Conservation (phyloP, 2,113 vertebrate genomes). For the Phalacrocorax aristotelis region DNA sequence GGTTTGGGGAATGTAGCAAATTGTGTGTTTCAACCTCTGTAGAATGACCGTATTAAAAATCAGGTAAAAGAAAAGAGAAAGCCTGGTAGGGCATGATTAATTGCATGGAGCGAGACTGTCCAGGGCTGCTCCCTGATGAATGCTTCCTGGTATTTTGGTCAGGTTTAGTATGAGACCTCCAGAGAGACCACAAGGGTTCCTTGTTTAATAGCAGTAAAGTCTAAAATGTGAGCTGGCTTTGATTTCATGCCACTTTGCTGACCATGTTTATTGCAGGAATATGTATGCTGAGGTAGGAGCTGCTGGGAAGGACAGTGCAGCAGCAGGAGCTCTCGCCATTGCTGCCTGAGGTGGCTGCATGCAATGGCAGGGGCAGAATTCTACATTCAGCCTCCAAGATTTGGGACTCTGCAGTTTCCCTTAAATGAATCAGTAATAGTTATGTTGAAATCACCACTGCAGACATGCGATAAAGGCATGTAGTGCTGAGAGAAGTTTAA, state of each 20-base stretch:
- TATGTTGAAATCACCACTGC: neutral
- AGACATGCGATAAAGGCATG: neutral
- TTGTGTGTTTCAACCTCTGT: neutral
- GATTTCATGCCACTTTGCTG: neutral
- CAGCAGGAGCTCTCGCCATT: neutral
- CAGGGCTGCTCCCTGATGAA: neutral
- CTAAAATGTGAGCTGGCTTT: neutral
- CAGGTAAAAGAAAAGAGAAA: neutral
- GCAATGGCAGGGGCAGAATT: neutral
- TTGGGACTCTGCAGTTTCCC: neutral
- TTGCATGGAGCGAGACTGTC: neutral
- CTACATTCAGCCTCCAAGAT: neutral
- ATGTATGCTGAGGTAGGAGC: rapidly evolving
- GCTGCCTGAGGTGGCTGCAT: neutral
- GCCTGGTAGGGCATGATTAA: rapidly evolving
- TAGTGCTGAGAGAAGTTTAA: neutral
- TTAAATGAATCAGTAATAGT: neutral
- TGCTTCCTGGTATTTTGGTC: neutral
- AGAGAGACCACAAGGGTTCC: neutral
- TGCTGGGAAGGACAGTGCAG: neutral
- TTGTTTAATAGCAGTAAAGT: neutral
- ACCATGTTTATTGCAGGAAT: neutral
- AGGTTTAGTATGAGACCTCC: neutral
- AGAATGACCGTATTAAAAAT: neutral
- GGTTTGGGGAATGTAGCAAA: neutral